A percentile compares a stretch with the other conserved stretches of the same genome.
phyloP scores from a whole-genome alignment of 2,888 invertebrate species.

The Sarcophaga caerulescens region DNA sequence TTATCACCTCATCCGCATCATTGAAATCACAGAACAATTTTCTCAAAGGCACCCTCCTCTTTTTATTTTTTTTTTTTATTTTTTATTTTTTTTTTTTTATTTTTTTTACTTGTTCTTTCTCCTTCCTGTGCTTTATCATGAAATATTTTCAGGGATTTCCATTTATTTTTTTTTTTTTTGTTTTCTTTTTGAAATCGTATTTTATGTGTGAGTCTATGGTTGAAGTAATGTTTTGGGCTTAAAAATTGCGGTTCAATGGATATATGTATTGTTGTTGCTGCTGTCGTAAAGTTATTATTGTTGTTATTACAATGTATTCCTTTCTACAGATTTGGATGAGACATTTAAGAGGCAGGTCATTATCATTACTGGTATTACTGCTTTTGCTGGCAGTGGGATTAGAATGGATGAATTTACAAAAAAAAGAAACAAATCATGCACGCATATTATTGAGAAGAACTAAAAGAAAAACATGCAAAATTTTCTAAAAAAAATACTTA shows the following conservation, averaged over 20 bases:
- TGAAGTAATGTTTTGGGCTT: constrained; percentile 62
- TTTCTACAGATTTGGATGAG: constrained; percentile 27
- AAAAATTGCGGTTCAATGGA: constrained; percentile 62
- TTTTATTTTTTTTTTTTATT: too few species aligned
- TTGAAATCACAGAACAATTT: constrained; percentile 48
- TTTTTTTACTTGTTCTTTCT: constrained; percentile 23
- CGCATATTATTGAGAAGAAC: background rate
- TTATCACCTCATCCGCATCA: constrained; percentile 36
- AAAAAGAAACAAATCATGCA: background rate
- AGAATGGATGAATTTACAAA: background rate
- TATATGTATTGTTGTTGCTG: constrained; percentile 19
- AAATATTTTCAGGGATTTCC: constrained; percentile 41
- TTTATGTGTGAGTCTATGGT: constrained; percentile 47
- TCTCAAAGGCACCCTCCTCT: constrained; percentile 60
- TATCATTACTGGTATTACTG: constrained; percentile 42
- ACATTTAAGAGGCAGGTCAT: constrained; percentile 56
- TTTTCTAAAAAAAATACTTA: too few species aligned
- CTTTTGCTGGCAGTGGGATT: constrained; percentile 22
- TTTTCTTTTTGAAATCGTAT: constrained; percentile 27
- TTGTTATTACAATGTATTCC: constrained; percentile 1
- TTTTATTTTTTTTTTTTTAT: background rate
- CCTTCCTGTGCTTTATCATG: background rate
- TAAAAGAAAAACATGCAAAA: background rate
- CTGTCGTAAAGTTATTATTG: background rate
- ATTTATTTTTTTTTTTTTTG: constrained; percentile 41